A percentile compares a stretch with the other conserved stretches of the same genome.
phyloP scores from a whole-genome alignment of 1,140 invertebrate species.

The Cepaea nemoralis region DNA sequence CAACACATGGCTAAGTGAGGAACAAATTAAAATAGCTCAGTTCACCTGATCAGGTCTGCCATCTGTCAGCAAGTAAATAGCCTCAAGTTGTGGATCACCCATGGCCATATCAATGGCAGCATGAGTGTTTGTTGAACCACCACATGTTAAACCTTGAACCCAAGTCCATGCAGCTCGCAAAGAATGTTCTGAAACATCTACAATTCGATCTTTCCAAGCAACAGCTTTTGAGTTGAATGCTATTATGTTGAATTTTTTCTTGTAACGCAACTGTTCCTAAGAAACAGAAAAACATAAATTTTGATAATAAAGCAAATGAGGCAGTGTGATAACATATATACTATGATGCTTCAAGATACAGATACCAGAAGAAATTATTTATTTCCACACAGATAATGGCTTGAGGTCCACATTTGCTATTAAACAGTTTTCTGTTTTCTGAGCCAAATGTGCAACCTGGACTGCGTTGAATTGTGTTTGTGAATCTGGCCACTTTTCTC shows the following conservation, averaged over 20 bases:
- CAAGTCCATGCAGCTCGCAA: conserved; percentile 68
- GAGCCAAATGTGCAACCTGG: no score
- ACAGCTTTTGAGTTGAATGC: conserved; percentile 66
- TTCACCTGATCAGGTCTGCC: conserved; percentile 71
- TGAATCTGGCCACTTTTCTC: no score
- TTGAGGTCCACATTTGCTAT: no score
- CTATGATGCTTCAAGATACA: no score
- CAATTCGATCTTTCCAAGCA: conserved; percentile 68
- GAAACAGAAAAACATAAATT: conserved; percentile 7
- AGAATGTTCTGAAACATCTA: conserved; percentile 67
- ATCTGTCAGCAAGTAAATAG: conserved; percentile 72
- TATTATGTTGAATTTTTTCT: conserved; percentile 70
- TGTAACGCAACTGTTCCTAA: conserved; percentile 71
- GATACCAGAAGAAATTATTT: no score
- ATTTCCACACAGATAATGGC: no score
- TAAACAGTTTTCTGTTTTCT: no score
- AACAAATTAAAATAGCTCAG: not conserved
- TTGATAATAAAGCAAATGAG: no score
- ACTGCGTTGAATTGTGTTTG: no score
- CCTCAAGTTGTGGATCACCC: conserved; percentile 67
- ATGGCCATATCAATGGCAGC: conserved; percentile 68
- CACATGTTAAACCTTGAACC: conserved; percentile 69
- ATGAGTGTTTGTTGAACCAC: conserved; percentile 72
- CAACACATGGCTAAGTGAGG: no score
- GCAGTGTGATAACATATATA: no score